phyloP scores from a whole-genome alignment of 2,797 vertebrate genomes.

The Sebastiscus albofasciatus region DNA sequence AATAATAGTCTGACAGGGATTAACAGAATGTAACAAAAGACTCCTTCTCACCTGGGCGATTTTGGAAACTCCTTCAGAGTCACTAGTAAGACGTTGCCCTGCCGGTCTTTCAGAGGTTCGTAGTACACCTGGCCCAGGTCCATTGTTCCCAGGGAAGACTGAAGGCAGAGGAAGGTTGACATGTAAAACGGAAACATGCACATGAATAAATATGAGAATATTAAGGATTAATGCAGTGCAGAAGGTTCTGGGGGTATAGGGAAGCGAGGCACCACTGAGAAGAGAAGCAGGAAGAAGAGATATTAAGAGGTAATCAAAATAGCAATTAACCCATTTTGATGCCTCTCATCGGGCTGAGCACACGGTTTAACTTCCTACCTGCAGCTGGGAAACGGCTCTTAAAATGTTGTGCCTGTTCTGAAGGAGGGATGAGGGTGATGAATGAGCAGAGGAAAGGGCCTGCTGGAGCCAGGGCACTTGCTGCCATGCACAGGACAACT shows the following conservation, averaged over 20 bases:
- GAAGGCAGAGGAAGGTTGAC: constrained; percentile 1
- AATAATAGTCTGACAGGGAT: neutral
- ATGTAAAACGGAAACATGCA: constrained; percentile 16
- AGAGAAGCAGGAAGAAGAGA: constrained; percentile 4
- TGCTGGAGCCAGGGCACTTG: constrained; percentile 84
- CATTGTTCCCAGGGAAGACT: constrained; percentile 80
- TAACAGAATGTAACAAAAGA: neutral
- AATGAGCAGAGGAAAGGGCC: constrained; percentile 79
- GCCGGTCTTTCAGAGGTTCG: constrained; percentile 84
- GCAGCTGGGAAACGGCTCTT: constrained; percentile 83
- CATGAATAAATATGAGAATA: constrained; percentile 24
- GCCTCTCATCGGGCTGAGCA: constrained; percentile 36
- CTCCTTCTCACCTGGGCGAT: constrained; percentile 55
- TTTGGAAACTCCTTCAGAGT: constrained; percentile 78
- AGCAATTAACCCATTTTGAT: constrained; percentile 52
- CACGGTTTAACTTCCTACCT: constrained; percentile 76
- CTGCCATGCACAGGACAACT: constrained; percentile 86
- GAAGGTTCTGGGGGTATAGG: neutral
- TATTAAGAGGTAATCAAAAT: constrained; percentile 64
- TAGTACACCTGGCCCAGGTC: constrained; percentile 85
- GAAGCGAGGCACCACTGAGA: constrained; percentile 2
- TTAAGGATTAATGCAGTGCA: constrained; percentile 25
- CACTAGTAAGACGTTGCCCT: constrained; percentile 84
- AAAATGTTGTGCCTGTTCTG: constrained; percentile 86
- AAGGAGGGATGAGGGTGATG: constrained; percentile 84